phyloP scores from a whole-genome alignment of 2,113 vertebrate genomes.

The Prinia subflava region DNA sequence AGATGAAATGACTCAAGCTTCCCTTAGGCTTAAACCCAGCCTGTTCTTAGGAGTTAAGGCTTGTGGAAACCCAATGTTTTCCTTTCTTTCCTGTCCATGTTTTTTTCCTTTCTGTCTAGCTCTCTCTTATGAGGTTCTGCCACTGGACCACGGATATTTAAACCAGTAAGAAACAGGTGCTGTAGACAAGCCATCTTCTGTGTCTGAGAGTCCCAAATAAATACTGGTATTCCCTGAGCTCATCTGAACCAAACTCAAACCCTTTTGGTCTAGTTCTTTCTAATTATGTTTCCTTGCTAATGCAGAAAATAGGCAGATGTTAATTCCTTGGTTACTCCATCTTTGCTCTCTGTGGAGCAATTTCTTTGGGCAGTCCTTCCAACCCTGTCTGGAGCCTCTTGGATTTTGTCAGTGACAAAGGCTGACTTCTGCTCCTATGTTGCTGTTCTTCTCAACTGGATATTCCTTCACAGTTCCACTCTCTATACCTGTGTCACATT shows the following conservation, averaged over 20 bases:
- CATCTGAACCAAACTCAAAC: background rate
- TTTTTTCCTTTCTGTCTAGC: background rate
- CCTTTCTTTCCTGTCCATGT: background rate
- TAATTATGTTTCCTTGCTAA: background rate
- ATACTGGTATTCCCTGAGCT: background rate
- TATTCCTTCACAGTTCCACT: background rate
- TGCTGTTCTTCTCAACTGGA: background rate
- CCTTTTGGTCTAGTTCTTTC: background rate
- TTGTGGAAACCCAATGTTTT: background rate
- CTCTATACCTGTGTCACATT: rapidly evolving
- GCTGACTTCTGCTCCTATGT: background rate
- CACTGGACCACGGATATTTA: background rate
- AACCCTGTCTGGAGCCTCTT: background rate
- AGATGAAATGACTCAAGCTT: constrained; percentile 25
- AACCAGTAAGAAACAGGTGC: background rate
- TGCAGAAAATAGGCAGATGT: background rate
- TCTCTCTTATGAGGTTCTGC: background rate
- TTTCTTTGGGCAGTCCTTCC: background rate
- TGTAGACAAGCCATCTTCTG: background rate
- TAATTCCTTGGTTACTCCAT: background rate
- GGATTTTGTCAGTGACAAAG: background rate
- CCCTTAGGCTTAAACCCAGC: background rate
- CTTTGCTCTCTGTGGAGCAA: background rate
- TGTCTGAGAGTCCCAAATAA: background rate
- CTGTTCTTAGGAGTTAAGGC: background rate